Evolutionary conservation across 2,797 vertebrate species (phyloP).

Genomic region (Carapus acus): DNA sequence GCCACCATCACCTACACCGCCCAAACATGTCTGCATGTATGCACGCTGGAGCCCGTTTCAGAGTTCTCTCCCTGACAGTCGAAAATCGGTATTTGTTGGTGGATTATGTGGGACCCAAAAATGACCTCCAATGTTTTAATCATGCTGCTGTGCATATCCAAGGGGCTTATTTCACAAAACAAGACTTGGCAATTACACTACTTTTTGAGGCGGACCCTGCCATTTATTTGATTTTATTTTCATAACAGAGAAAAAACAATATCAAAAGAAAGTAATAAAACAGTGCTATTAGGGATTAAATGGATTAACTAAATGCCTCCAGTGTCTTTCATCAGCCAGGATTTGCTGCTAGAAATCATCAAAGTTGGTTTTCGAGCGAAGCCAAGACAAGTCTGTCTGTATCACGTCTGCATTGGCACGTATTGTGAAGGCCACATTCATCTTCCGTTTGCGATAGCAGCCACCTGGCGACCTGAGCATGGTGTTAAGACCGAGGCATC

Average conservation of each 20-base stretch:
- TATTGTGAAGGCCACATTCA: conserved; percentile 47
- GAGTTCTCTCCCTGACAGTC: background rate
- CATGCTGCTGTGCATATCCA: background rate
- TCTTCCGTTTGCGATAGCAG: conserved; percentile 53
- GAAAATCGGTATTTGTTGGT: background rate
- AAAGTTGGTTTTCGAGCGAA: conserved; percentile 47
- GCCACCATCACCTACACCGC: no score
- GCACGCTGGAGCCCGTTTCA: background rate
- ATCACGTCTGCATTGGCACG: conserved; percentile 21
- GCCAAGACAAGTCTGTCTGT: conserved; percentile 28
- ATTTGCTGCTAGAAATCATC: conserved; percentile 39
- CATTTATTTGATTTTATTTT: conserved; percentile 28
- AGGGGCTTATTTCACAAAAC: conserved; percentile 19
- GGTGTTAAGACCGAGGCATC: conserved; percentile 39
- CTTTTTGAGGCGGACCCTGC: conserved; percentile 23
- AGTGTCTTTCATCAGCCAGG: conserved; percentile 36
- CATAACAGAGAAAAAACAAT: conserved; percentile 27
- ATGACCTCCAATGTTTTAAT: background rate
- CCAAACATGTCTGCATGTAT: background rate
- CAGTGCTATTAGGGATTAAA: background rate
- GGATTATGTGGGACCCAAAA: background rate
- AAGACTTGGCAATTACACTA: conserved; percentile 22
- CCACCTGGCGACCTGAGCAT: conserved; percentile 45
- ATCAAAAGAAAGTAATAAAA: conserved; percentile 5
- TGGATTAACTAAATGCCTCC: conserved; percentile 28